Conservation (phyloP, 2,113 vertebrate species). For the Balaenoptera acutorostrata region DNA sequence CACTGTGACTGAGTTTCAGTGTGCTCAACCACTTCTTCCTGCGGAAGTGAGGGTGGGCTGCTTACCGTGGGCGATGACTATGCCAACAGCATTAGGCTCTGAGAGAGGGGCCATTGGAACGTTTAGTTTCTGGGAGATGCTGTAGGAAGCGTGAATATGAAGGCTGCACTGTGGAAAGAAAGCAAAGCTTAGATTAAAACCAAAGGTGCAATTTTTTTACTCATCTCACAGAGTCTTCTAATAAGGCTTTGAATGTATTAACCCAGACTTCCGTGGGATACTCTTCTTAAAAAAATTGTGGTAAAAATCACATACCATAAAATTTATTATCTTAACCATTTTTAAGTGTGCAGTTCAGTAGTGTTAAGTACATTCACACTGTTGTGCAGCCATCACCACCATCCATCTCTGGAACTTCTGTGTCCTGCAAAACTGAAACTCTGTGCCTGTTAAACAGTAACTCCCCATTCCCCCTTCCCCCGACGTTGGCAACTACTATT, state of each 20-base stretch:
- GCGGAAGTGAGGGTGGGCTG: neutral
- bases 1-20: neutral
- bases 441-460: neutral
- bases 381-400: neutral
- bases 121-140: slow-evolving; percentile 92
- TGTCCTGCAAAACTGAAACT: neutral
- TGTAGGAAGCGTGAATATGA: slow-evolving; percentile 94
- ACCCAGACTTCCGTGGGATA: neutral
- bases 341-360: neutral
- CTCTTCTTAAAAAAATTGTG: neutral
- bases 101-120: slow-evolving; percentile 92
- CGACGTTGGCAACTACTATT: neutral
- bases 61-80: slow-evolving; percentile 93
- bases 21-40: neutral
- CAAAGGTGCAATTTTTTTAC: neutral
- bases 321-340: neutral
- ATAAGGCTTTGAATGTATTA: neutral
- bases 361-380: neutral
- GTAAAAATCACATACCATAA: neutral
- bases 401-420: neutral
- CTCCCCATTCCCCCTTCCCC: neutral
- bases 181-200: slow-evolving; percentile 44
- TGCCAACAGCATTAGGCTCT: slow-evolving; percentile 92
- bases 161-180: slow-evolving; percentile 90
- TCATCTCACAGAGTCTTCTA: neutral